Conservation (phyloP, 2,113 vertebrate genomes). For the Trachemys scripta region DNA sequence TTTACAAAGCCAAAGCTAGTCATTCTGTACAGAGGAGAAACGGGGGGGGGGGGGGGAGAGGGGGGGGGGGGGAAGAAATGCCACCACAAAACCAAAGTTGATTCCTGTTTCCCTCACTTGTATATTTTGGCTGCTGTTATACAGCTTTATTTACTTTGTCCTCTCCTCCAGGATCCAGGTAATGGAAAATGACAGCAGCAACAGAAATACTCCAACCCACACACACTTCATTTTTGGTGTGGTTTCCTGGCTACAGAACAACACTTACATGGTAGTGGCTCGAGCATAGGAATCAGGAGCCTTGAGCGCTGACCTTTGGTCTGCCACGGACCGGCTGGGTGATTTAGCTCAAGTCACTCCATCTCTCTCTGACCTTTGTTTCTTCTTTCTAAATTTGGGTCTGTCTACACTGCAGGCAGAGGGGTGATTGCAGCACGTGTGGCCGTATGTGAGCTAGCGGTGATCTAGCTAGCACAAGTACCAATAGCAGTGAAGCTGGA, state of each 20-base stretch:
- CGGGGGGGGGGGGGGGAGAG: not conserved
- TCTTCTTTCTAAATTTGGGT: not conserved
- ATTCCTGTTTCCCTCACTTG: not conserved
- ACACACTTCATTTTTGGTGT: rapidly evolving
- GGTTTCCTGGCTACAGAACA: not conserved
- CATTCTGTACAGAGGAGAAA: not conserved
- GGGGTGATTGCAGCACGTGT: not conserved
- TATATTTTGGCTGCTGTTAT: not conserved
- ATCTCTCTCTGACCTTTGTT: not conserved
- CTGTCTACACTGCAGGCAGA: not conserved
- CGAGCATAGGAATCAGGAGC: not conserved
- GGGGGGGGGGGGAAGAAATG: not conserved
- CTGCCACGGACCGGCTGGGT: rapidly evolving
- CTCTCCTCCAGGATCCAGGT: not conserved
- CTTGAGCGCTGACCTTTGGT: rapidly evolving
- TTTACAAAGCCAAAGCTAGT: not conserved
- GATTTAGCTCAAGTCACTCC: rapidly evolving
- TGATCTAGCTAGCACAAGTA: not conserved
- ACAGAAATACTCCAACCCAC: not conserved
- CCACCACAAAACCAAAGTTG: not conserved
- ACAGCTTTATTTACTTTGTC: not conserved
- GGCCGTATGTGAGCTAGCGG: not conserved
- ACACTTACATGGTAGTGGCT: not conserved
- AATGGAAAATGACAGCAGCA: not conserved
- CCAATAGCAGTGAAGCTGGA: not conserved